phyloP scores from a whole-genome alignment of 2,113 vertebrate species.

The Copsychus sechellarum region DNA sequence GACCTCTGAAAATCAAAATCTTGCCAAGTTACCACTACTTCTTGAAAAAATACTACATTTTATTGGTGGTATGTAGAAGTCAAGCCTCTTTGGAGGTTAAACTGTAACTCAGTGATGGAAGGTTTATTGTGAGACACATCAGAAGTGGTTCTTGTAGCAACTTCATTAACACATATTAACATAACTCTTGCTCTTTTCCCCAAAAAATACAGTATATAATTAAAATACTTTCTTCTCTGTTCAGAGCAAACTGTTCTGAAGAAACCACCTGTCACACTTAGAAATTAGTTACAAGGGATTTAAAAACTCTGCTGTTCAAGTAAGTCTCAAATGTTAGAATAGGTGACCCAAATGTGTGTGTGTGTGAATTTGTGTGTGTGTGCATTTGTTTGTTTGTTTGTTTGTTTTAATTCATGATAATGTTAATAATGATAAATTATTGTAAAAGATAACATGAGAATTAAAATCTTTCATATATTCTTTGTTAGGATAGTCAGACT shows the following conservation, averaged over 20 bases:
- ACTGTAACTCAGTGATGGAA: not conserved
- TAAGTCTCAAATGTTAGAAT: not conserved
- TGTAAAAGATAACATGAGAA: not conserved
- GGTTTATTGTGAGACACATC: not conserved
- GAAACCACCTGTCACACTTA: not conserved
- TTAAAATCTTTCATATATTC: not conserved
- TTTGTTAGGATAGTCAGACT: not conserved
- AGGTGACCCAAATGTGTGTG: not conserved
- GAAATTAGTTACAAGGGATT: not conserved
- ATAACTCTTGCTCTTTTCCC: not conserved
- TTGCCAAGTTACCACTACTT: not conserved
- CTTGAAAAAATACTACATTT: not conserved
- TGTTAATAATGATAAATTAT: not conserved
- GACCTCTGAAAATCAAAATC: not conserved
- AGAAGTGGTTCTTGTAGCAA: not conserved
- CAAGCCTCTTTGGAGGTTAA: not conserved
- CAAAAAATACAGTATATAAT: not conserved
- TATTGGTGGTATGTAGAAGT: not conserved
- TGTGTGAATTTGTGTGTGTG: not conserved
- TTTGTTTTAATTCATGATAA: not conserved
- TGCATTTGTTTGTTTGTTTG: not conserved
- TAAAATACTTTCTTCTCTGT: not conserved
- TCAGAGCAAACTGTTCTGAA: not conserved
- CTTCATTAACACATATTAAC: not conserved
- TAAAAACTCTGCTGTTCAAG: not conserved